phyloP scores from a whole-genome alignment of 2,888 invertebrate genomes.

The Nesidiocoris tenuis region DNA sequence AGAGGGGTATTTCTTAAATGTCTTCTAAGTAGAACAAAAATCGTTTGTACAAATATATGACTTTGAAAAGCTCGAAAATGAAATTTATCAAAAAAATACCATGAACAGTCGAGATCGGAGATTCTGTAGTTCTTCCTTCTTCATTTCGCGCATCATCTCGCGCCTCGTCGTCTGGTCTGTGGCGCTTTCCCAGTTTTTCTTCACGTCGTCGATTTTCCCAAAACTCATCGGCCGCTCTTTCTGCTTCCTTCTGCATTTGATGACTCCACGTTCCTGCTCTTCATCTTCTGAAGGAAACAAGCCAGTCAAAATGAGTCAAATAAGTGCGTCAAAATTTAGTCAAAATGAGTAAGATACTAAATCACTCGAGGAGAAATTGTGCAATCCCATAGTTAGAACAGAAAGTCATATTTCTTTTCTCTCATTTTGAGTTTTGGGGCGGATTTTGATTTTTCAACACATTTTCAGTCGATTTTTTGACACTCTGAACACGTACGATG shows the following conservation, averaged over 20 bases:
- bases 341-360: too few species aligned
- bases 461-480: too few species aligned
- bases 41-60: background rate
- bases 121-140: slow-evolving; percentile 85
- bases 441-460: too few species aligned
- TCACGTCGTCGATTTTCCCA: slow-evolving; percentile 80
- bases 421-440: too few species aligned
- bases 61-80: background rate
- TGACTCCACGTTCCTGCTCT: slow-evolving; percentile 57
- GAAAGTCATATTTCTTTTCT: too few species aligned
- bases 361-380: too few species aligned
- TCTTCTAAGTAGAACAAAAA: background rate
- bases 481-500: too few species aligned
- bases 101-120: slow-evolving; percentile 81
- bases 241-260: slow-evolving; percentile 48
- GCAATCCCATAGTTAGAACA: too few species aligned
- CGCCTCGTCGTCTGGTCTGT: slow-evolving; percentile 56
- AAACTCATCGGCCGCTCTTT: slow-evolving; percentile 74
- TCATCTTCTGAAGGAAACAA: slow-evolving; percentile 56
- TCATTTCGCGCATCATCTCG: slow-evolving; percentile 71
- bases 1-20: background rate
- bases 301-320: too few species aligned
- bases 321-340: too few species aligned
- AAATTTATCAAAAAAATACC: slow-evolving; percentile 57
- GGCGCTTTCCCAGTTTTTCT: slow-evolving; percentile 73